phyloP scores from a whole-genome alignment of 2,888 invertebrate genomes.

The Netelia fuscicornis region DNA sequence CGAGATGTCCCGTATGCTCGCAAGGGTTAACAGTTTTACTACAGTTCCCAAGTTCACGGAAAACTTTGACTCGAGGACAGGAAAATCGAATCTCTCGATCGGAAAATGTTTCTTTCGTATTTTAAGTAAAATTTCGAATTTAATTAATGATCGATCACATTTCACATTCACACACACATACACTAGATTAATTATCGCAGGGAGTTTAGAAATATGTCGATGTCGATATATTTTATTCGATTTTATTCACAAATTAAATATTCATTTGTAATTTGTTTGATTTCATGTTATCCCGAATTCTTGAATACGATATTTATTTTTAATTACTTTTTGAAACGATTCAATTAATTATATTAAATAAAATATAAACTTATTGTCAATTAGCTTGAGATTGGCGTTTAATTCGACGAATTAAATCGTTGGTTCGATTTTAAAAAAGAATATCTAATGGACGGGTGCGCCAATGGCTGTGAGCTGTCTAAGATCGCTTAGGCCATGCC shows the following conservation, averaged over 20 bases:
- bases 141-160: background rate
- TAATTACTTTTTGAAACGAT: background rate
- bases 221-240: background rate
- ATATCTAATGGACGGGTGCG: background rate
- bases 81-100: background rate
- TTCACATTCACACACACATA: slow-evolving; percentile 28
- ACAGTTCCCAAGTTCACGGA: background rate
- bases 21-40: background rate
- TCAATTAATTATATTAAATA: background rate
- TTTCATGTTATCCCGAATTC: background rate
- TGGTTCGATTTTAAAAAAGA: background rate
- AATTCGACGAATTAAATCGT: too few relatives aligned
- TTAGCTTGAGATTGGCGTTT: too few relatives aligned
- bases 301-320: background rate
- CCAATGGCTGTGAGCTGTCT: slow-evolving; percentile 29
- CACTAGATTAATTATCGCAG: background rate
- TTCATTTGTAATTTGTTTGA: background rate
- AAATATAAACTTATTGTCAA: too few relatives aligned
- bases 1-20: background rate
- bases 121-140: background rate
- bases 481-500: slow-evolving; percentile 70
- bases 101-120: background rate
- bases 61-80: background rate
- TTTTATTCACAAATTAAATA: too few relatives aligned
- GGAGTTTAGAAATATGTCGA: background rate